Evolutionary conservation across 2,113 vertebrate species (phyloP), one percentile per base, ranked within the genome.

Genomic region (Bucco capensis): DNA sequence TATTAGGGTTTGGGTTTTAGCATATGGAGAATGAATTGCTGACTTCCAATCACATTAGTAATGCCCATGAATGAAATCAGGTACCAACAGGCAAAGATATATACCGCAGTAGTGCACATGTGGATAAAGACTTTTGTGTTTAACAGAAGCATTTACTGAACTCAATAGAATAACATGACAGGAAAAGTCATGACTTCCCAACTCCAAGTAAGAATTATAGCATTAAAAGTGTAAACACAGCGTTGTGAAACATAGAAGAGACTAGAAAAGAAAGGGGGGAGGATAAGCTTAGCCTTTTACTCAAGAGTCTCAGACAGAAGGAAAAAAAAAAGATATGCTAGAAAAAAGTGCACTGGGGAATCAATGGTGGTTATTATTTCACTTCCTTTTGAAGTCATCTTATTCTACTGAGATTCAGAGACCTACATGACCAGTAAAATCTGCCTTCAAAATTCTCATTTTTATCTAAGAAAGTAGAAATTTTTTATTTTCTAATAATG

Each of bases 301-400:
- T 93, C 73, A 88, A n/a, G 40, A 78, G 46, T 31, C 35, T 69
- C 11, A 35, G 44, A 27, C 66, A 53, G n/a, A n/a, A n/a, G n/a
- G 46, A 70, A 86, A 65, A 61, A 40, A 40, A 74, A 40, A 51
- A 58, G 23, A 53, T 12, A 9, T 58, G 24, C 51, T 66, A 89
- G n/a, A 88, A 74, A 75, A 84, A 85, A n/a, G n/a, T 56, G 22
- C 28, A 60, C 31, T 78, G 24, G 30, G 19, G n/a, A 90, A 90
- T 46, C 37, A 87, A 30, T 71, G 50, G 15, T 83, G 49, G 24
- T 88, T 94, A 57, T 53, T 94, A 62, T 62, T 78, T 46, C 1
- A 93, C 81, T 96, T 92, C 23, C 19, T 86, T 95, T 83, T 96
- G 82, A 96, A 95, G 60, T 89, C 15, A 6, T 30, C 35, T 94